Percentiles rank a stretch among this genome's conserved stretches.
Evolutionary conservation across 2,113 vertebrate species (phyloP).

Genomic region (Todiramphus saurophagus): DNA sequence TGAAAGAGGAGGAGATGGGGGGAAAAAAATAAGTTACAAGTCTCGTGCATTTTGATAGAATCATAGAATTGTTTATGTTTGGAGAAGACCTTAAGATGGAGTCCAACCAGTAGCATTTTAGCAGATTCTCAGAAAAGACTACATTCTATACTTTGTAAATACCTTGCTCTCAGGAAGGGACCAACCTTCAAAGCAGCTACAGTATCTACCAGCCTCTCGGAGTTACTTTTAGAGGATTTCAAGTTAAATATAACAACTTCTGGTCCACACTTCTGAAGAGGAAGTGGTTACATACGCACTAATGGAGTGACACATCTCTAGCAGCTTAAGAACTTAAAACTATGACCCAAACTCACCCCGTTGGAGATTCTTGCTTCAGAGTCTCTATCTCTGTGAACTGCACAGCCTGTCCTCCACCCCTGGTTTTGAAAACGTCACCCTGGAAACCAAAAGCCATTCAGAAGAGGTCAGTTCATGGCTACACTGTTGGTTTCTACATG

Average conservation of each 20-base stretch:
- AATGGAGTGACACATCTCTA: fast-evolving
- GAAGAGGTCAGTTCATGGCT: background rate
- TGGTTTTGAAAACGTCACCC: slow-evolving; percentile 94
- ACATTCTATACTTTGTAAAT: fast-evolving
- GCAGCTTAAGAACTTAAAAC: background rate
- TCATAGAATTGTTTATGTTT: too few relatives aligned
- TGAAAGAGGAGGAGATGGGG: background rate
- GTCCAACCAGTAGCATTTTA: too few relatives aligned
- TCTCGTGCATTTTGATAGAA: fast-evolving
- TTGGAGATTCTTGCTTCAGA: slow-evolving; percentile 85
- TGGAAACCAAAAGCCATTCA: slow-evolving; percentile 46
- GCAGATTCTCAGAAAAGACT: background rate
- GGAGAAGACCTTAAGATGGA: too few relatives aligned
- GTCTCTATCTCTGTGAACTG: slow-evolving; percentile 97
- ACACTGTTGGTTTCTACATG: fast-evolving
- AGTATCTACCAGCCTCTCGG: background rate
- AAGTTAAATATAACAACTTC: background rate
- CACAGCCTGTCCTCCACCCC: slow-evolving; percentile 91
- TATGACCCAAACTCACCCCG: slow-evolving; percentile 29
- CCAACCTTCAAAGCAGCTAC: background rate
- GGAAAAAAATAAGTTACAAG: background rate
- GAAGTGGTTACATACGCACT: fast-evolving
- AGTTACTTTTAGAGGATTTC: background rate
- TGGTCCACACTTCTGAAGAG: fast-evolving
- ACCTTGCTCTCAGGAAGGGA: background rate